Evolutionary conservation across 2,797 vertebrate species (phyloP), one percentile per base, ranked within the genome.

Genomic region (Masticophis lateralis): DNA sequence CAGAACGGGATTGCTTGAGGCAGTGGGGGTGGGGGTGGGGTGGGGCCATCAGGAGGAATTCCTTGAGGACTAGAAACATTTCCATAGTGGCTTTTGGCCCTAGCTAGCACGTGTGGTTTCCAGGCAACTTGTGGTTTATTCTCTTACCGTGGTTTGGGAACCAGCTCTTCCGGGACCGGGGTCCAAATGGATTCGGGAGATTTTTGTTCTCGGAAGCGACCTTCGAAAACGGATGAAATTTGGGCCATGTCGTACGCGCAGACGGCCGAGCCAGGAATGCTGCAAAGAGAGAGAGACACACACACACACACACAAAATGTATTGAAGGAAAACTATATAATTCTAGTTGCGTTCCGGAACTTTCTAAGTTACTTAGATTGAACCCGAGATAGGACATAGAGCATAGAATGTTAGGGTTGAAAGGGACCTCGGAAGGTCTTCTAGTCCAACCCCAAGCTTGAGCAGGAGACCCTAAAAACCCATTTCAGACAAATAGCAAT

Each of bases 141-240:
- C 16, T n/a, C 97, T 98, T 97, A 99, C 99, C 99, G 98, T 43
- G 99, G 99, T 94, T 98, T 98, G 0, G 99, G 99, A 94, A 99
- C 98, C 97, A 98, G 95, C 69, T 99, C 99, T 96, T 99, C 99
- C 0, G 99, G 98, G 95, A 99, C 99, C 0, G 99, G 98, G 0
- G 99, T 99, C 99, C 99, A 99, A 97, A 99, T 98, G 86, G 99
- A 99, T 94, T 99, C 99, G 0, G 99, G 98, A 0, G 98, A 99
- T 94, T 99, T 99, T 98, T 99, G 99, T 96, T 99, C 99, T 47
- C 99, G 99, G 97, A 99, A 99, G 32, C 99, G 98, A 8, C 99
- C 99, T 86, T 99, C 98, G 8, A 99, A 99, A 95, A 98, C 98
- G 0, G 98, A 96, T 0, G 99, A 98, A 96, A 99, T 98, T 86